Conservation (phyloP, 1,140 invertebrate species). For the Drosophila nasuta region DNA sequence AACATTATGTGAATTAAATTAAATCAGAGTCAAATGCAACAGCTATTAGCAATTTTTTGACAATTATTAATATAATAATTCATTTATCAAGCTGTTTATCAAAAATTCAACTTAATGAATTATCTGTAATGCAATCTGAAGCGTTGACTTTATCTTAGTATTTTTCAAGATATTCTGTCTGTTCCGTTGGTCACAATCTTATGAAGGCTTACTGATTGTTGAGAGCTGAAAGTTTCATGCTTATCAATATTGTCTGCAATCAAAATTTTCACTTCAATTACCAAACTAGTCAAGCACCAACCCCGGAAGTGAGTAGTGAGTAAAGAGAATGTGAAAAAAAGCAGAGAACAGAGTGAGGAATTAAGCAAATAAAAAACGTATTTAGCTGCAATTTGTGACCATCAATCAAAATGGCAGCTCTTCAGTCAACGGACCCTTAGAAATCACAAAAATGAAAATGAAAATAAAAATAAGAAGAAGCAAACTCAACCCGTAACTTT, state of each 20-base stretch:
- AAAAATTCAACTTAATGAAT: neutral
- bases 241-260: conserved; percentile 35
- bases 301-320: conserved; percentile 53
- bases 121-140: conserved; percentile 1
- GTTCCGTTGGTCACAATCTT: neutral
- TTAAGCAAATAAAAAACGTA: conserved; percentile 81
- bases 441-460: conserved; percentile 30
- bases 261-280: conserved; percentile 46
- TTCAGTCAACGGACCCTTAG: conserved; percentile 39
- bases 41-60: too few species aligned
- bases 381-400: conserved; percentile 80
- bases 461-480: conserved; percentile 2
- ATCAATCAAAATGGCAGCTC: conserved; percentile 73
- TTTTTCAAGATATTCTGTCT: neutral
- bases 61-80: neutral
- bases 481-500: conserved; percentile 53
- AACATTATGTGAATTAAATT: neutral
- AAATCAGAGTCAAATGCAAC: neutral
- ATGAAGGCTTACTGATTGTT: conserved; percentile 10
- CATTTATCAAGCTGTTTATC: neutral
- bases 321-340: neutral
- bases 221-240: conserved; percentile 20
- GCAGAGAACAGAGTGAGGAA: conserved; percentile 14
- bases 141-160: neutral
- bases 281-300: conserved; percentile 22